Percentiles rank a stretch among this genome's conserved stretches.
These are phyloP conservation scores for Drosophila anceps DNA, from an alignment of 2,888 invertebrate genomes.

Conservation along the genomic window DNA sequence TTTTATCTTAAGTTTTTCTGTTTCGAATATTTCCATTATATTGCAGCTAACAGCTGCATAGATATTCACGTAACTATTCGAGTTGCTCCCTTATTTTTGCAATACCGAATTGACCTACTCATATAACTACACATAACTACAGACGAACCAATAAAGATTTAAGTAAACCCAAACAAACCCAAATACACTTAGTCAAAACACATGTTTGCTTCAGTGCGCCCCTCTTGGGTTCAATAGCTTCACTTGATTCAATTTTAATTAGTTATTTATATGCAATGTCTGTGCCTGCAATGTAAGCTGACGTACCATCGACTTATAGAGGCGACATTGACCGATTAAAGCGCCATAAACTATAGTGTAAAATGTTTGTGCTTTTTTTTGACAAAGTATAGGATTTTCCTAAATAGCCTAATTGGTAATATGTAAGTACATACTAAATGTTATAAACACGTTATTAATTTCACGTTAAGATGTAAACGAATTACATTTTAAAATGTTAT, in stretches of 20 bases:
- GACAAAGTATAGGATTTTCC: not conserved
- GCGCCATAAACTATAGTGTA: slow-evolving; percentile 17
- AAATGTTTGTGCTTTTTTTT: slow-evolving; percentile 1
- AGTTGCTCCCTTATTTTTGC: slow-evolving; percentile 4
- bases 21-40: not conserved
- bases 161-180: slow-evolving; percentile 8
- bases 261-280: slow-evolving; percentile 54
- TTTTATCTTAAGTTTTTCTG: not conserved
- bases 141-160: not conserved
- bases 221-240: slow-evolving; percentile 57
- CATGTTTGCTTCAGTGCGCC: not conserved
- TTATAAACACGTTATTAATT: not conserved
- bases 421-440: not conserved
- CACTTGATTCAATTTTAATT: slow-evolving; percentile 35
- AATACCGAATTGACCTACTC: slow-evolving; percentile 1
- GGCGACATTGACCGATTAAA: slow-evolving; percentile 70
- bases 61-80: slow-evolving; percentile 4
- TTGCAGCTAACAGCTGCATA: not conserved
- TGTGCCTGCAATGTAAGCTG: slow-evolving; percentile 22
- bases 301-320: slow-evolving; percentile 20
- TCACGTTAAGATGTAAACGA: no score
- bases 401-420: not conserved
- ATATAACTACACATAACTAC: not conserved
- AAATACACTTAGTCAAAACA: slow-evolving; percentile 20
- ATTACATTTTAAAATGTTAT: no score